Evolutionary conservation across 1,140 invertebrate genomes (phyloP).

Genomic region (Drosophila quadrilineata): DNA sequence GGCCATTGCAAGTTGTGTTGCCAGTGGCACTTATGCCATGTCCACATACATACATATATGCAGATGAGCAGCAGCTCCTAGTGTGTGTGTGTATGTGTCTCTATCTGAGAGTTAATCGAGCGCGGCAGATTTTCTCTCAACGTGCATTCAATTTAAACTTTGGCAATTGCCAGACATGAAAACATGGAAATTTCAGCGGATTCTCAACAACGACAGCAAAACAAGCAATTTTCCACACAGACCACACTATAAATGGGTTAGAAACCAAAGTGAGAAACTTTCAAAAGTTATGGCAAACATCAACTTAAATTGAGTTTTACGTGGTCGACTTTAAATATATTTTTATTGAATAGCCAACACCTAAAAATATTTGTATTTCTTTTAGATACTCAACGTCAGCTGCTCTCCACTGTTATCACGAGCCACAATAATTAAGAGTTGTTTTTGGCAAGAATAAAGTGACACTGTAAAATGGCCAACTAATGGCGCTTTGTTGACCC

Average conservation of each 20-base stretch:
- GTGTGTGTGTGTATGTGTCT: neutral
- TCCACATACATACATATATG: neutral
- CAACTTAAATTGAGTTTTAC: neutral
- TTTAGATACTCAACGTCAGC: neutral
- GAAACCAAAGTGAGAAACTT: no score
- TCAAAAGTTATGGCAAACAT: no score
- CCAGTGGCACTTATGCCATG: conserved; percentile 3
- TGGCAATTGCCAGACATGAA: conserved; percentile 25
- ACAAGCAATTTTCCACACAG: conserved; percentile 15
- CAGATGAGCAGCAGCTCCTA: neutral
- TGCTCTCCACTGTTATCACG: neutral
- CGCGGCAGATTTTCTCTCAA: conserved; percentile 35
- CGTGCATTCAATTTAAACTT: conserved; percentile 41
- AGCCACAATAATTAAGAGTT: conserved; percentile 7
- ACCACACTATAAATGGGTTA: neutral
- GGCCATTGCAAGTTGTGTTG: conserved; percentile 26
- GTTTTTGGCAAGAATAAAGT: neutral
- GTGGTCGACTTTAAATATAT: no score
- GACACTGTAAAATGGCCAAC: conserved; percentile 1
- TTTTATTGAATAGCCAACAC: no score
- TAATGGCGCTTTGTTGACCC: conserved; percentile 7
- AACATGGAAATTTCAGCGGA: conserved; percentile 20
- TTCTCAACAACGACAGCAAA: no score
- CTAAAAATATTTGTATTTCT: no score
- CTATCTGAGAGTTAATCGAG: conserved; percentile 43